Evolutionary conservation across 2,113 vertebrate genomes (phyloP), one percentile per base, ranked within the genome.

Genomic region (Podarcis cretensis): DNA sequence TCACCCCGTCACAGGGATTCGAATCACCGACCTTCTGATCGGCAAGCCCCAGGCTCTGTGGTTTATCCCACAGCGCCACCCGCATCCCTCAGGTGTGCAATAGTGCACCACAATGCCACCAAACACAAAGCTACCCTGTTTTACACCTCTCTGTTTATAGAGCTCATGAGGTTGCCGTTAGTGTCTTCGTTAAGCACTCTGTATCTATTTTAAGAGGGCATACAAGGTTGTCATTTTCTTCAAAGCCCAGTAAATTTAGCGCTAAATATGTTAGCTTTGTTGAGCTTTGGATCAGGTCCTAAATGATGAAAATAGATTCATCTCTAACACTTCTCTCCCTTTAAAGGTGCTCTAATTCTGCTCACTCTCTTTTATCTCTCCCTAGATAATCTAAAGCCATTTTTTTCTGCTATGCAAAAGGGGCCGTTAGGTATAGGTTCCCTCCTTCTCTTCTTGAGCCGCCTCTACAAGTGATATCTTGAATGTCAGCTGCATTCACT

Each of bases 381-480:
- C 68, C 71, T n/a, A 25, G 30, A 9, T 10, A 48, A 40, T 65
- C 40, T 90, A 59, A 84, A 79, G 48, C 83, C 6, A 77, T 78
- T 5, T 0, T 32, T 21, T 54, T 0, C 8, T 80, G 6, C 68
- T 71, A 43, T 77, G 43, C 78, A 74, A 89, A 93, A 94, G 92
- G 81, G 30, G 78, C 90, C 74, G 68, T 32, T 86, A 87, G 66
- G 27, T 73, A n/a, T 89, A 75, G 83, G 69, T 90, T 84, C 21
- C 91, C 93, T 20, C 77, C 30, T 5, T 23, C 83, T 91, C 84
- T 95, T 92, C 93, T 95, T 95, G 87, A 95, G 85, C 32, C 85
- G 94, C 91, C 81, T 92, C 88, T 92, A 63, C 90, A 90, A 94
- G 87, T 48, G 93, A 91, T 40, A 87, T 95, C 94, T 95, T 95